phyloP scores from a whole-genome alignment of 2,888 invertebrate genomes.

The Drosophila hamatofila region DNA sequence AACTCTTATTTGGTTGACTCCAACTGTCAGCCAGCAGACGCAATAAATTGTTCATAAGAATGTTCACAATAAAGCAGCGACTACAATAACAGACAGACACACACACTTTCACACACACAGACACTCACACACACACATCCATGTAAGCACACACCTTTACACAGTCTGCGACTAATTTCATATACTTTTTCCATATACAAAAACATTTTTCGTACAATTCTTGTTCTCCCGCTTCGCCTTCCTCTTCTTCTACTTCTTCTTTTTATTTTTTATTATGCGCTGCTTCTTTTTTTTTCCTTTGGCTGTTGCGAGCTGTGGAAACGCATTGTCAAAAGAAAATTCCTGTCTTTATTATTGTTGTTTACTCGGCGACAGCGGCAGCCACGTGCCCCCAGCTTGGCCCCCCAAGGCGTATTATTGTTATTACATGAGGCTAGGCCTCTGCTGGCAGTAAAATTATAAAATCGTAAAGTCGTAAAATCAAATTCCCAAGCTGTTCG shows the following conservation, averaged over 20 bases:
- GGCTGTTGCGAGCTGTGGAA: background rate
- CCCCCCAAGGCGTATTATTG: constrained; percentile 5
- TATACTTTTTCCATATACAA: constrained; percentile 61
- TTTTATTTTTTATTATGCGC: background rate
- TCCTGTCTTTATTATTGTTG: constrained; percentile 7
- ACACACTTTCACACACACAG: background rate
- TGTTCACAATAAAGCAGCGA: constrained; percentile 45
- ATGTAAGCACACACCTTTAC: constrained; percentile 7
- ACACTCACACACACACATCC: background rate
- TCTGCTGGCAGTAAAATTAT: constrained; percentile 1
- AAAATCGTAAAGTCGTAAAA: constrained; percentile 9
- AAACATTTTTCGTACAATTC: constrained; percentile 57
- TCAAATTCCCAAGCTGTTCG: constrained; percentile 1
- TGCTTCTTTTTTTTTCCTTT: background rate
- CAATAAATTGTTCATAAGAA: constrained; percentile 54
- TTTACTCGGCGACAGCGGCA: background rate
- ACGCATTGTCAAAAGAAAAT: constrained; percentile 10
- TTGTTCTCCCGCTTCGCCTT: background rate
- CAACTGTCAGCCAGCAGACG: constrained; percentile 10
- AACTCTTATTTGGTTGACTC: background rate
- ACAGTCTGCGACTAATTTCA: constrained; percentile 50
- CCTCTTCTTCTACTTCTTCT: background rate
- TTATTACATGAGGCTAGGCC: background rate
- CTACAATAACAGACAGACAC: constrained; percentile 35
- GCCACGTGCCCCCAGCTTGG: background rate